Evolutionary conservation across 2,888 invertebrate genomes (phyloP), one percentile per base, ranked within the genome.

Genomic region (Geophilus truncorum): DNA sequence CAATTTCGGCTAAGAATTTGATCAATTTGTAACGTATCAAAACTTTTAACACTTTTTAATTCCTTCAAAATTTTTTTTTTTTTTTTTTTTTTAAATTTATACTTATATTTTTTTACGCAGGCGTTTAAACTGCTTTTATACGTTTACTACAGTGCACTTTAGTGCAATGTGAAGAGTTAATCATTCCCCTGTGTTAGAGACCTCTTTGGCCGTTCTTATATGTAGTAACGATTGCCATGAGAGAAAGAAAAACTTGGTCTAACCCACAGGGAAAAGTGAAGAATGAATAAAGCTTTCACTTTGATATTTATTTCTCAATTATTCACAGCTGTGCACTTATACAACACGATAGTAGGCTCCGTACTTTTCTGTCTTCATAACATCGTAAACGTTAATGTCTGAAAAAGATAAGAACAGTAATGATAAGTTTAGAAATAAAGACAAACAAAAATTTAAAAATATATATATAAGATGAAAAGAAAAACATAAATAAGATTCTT

Each of bases 261-360:
- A 62, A 62, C 62, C 62, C 12, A 62, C 10, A 62, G 62, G 62
- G 62, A 28, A 62, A 62, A 62, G 25, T 62, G 62, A 62, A 62
- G 62, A 62, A 23, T 62, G 62, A 62, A 62, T 62, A 62, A 62
- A 62, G 4, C 62, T 62, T 62, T 62, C 62, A 62, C 62, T 62
- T 62, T 62, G 62, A 62, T 62, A 62, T 62, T 62, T 62, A 62
- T 62, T 62, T 62, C 62, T 62, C 62, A 62, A 62, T 62, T 62
- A 62, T 62, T 62, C 62, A 62, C 21, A 62, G 62, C 62, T 62
- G 62, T 62, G 62, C 62, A 25, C 62, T 62, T 62, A 25, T n/a
- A n/a, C 23, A 62, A 25, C 62, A 9, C 25, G 4, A 15, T 15
- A 21, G 25, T 23, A 15, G 1, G 9, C 6, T 23, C 45, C 10